A percentile compares a stretch with the other conserved stretches of the same genome.
Conservation (phyloP, 2,888 invertebrate genomes). For the Mycogona germanica region DNA sequence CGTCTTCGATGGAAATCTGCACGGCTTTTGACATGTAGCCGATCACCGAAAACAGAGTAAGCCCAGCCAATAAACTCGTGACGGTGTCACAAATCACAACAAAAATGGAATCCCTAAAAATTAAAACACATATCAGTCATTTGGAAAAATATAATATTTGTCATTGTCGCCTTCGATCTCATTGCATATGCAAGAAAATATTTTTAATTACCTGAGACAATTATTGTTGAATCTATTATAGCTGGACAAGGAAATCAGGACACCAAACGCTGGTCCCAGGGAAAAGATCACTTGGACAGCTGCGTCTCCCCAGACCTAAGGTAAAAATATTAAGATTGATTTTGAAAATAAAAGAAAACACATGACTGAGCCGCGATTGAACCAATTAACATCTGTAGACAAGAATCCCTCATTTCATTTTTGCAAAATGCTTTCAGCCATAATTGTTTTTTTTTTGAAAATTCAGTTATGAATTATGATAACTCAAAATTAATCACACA, state of each 20-base stretch:
- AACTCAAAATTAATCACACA: too few species aligned
- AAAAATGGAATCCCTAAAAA: neutral
- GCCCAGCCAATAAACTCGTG: neutral
- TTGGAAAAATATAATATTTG: too few species aligned
- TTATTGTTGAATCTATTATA: neutral
- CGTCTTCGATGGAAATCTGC: neutral
- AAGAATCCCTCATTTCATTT: too few species aligned
- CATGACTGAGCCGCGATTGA: too few species aligned
- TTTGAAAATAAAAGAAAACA: too few species aligned
- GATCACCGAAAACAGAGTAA: neutral
- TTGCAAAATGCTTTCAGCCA: too few species aligned
- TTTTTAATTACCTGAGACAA: neutral
- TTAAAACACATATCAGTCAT: too few species aligned
- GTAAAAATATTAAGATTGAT: neutral
- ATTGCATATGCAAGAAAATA: too few species aligned
- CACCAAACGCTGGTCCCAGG: neutral
- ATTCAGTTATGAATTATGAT: too few species aligned
- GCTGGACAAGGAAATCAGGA: neutral
- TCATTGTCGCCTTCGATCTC: too few species aligned
- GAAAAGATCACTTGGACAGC: conserved; percentile 1
- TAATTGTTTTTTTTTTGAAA: too few species aligned
- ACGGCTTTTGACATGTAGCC: neutral
- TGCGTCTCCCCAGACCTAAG: neutral
- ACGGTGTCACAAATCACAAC: neutral
- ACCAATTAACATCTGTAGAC: too few species aligned